phyloP scores from a whole-genome alignment of 2,888 invertebrate species.

The Dorcus parallelipipedus region DNA sequence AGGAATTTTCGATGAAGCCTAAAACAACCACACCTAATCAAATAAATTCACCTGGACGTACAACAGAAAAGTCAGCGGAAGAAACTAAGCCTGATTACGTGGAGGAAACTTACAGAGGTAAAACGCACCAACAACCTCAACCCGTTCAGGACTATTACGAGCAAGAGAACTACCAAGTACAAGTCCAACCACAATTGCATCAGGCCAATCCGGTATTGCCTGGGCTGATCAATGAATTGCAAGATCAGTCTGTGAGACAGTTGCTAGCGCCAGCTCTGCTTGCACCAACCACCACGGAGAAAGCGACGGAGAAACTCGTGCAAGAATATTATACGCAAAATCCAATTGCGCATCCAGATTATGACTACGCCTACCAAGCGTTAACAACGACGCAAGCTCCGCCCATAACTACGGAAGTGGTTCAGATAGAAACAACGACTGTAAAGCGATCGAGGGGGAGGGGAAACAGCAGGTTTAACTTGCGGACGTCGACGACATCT shows the following conservation, averaged over 20 bases:
- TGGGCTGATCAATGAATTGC: conserved; percentile 58
- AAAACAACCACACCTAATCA: conserved; percentile 14
- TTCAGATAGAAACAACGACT: conserved; percentile 43
- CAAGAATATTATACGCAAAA: background rate
- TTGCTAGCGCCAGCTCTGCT: conserved; percentile 40
- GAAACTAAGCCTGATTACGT: conserved; percentile 22
- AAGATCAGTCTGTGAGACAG: conserved; percentile 51
- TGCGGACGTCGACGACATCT: conserved; percentile 20
- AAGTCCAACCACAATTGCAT: conserved; percentile 50
- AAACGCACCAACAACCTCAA: conserved; percentile 10
- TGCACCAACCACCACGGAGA: conserved; percentile 35
- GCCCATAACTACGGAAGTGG: conserved; percentile 47
- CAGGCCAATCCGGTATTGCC: conserved; percentile 58
- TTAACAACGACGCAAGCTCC: conserved; percentile 30
- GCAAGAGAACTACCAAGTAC: background rate
- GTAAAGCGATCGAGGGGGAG: conserved; percentile 54
- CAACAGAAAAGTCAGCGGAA: conserved; percentile 4
- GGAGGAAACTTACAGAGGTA: conserved; percentile 3
- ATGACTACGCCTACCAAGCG: no score
- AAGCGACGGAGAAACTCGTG: conserved; percentile 2
- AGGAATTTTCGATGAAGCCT: conserved; percentile 34
- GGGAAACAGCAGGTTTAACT: conserved; percentile 43
- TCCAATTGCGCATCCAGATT: no score
- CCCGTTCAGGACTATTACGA: background rate
- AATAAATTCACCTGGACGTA: background rate